Base-by-base conservation (phyloP, 2,888 invertebrate genomes). In the Pherbina coryleti region DNA sequence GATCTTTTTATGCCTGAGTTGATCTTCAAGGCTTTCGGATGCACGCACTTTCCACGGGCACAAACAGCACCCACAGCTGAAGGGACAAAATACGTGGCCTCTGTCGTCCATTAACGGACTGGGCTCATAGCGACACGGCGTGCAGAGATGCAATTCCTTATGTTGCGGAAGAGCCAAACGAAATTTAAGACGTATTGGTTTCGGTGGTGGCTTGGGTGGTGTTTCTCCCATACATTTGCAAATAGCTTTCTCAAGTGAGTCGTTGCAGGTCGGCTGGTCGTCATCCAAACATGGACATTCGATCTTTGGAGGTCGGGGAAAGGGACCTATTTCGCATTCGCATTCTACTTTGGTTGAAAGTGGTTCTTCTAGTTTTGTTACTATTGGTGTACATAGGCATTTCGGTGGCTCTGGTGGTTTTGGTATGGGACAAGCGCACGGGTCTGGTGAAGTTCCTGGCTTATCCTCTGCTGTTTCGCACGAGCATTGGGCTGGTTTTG, bases 31-130 rank as follows among this genome's bases (percentile, higher is more conserved):
- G 0, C 79, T 80, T 1, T 79, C 72, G 3, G 81, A 80, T 3
- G 79, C 77, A 2, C 83, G 85, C 1, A 73, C 78, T 25, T 81
- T 83, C 88, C 88, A 88, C 0, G 88, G 82, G 55, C 89, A 88
- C 53, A 83, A 79, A 49, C 87, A 88, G 70, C 89, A 88, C 3
- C 87, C 88, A 31, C 89, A 88, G 28, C 85, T 84, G 25, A 83
- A 84, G 0, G 89, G 87, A 73, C 89, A 88, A 57, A 87, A 84
- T 1, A 87, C 83, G 9, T 82, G 83, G 3, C 84, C 84, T 0
- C 83, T 82, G 11, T 83, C 81, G 72, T 88, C 85, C 75, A 85
- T 84, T 2, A 87, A 77, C 2, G 89, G 88, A 78, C 87, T 88
- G 0, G 85, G 86, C 0, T 83, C 79, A 62, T 78, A 88, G 4